Evolutionary conservation across 2,888 invertebrate species (phyloP).

Genomic region (Melangyna quadrimaculata): DNA sequence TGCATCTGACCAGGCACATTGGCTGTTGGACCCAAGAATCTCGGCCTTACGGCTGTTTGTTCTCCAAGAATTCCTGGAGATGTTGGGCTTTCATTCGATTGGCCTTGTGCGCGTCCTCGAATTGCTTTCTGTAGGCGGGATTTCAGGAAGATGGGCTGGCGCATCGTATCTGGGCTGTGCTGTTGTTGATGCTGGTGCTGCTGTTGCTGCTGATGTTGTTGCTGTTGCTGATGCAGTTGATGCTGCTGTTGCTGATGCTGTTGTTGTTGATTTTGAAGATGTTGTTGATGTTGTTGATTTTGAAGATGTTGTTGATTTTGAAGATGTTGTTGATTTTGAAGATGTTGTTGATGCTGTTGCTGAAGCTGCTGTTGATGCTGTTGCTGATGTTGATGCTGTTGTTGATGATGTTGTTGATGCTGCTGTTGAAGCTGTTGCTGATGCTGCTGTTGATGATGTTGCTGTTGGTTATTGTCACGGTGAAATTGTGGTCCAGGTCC

Average conservation of each 20-base stretch:
- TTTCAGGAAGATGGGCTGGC: slow-evolving; percentile 72
- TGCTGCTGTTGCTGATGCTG: not conserved
- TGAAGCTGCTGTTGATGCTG: not conserved
- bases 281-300: not conserved
- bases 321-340: not conserved
- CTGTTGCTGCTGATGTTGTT: not conserved
- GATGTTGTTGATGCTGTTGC: not conserved
- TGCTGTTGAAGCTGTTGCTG: not conserved
- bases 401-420: not conserved
- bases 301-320: slow-evolving; percentile 31
- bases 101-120: slow-evolving; percentile 49
- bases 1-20: slow-evolving; percentile 52
- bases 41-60: slow-evolving; percentile 60
- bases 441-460: slow-evolving; percentile 28
- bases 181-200: not conserved
- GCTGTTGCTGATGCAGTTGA: not conserved
- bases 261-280: not conserved
- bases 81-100: slow-evolving; percentile 36
- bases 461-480: not conserved
- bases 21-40: slow-evolving; percentile 49
- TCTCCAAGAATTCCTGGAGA: slow-evolving; percentile 54
- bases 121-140: slow-evolving; percentile 70
- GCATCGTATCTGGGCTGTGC: slow-evolving; percentile 66
- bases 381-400: not conserved
- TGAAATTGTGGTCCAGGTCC: slow-evolving; percentile 28